Evolutionary conservation across 2,888 invertebrate genomes (phyloP).

Genomic region (Caenorhabditis virilis): DNA sequence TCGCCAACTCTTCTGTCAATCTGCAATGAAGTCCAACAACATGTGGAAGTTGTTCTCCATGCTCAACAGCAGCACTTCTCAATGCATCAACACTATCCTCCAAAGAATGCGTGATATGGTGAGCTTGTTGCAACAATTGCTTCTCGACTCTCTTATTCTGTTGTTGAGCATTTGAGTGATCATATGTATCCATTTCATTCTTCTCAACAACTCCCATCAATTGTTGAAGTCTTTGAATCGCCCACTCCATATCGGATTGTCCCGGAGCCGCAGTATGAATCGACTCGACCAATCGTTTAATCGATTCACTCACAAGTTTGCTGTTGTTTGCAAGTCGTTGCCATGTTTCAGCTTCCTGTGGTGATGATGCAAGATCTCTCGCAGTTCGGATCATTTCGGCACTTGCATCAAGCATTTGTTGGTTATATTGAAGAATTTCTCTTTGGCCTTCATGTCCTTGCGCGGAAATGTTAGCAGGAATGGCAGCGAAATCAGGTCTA

Average conservation of each 20-base stretch:
- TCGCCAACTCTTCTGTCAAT: conserved; percentile 82
- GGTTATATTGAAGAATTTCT: conserved; percentile 80
- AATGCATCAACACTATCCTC: conserved; percentile 75
- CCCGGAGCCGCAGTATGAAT: conserved; percentile 89
- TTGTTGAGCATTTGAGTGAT: conserved; percentile 22
- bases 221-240: conserved; percentile 72
- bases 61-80: conserved; percentile 70
- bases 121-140: conserved; percentile 78
- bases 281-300: conserved; percentile 88
- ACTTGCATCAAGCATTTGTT: conserved; percentile 78
- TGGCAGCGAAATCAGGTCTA: conserved; percentile 88
- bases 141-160: conserved; percentile 50
- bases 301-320: conserved; percentile 84
- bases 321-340: conserved; percentile 90
- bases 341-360: conserved; percentile 91
- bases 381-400: conserved; percentile 79
- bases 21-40: conserved; percentile 73
- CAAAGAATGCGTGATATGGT: conserved; percentile 81
- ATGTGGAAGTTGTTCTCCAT: conserved; percentile 92
- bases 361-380: conserved; percentile 77
- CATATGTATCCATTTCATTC: conserved; percentile 37
- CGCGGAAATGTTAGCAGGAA: conserved; percentile 85
- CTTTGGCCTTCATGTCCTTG: conserved; percentile 78
- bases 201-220: conserved; percentile 74
- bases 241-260: conserved; percentile 86